Base-by-base conservation (phyloP, 1,140 invertebrate species). In the Diorhabda carinulata region DNA sequence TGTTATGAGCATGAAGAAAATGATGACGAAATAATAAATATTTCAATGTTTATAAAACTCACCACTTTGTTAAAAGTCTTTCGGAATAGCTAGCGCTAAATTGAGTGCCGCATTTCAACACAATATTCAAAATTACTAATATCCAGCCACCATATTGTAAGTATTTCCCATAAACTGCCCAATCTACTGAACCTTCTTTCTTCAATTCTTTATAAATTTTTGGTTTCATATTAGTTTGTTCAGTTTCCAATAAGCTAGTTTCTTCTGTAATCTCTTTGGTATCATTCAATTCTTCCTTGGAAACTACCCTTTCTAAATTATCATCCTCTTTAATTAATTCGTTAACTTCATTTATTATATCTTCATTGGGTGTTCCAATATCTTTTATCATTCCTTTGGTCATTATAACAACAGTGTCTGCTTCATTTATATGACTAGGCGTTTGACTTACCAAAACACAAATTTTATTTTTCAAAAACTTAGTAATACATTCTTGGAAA, bases 401-500 rank as follows among this genome's bases (percentile, higher is more conserved):
- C 25, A 74, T 45, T 43, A 71, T 63, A 2, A 68, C 10, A 40
- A 72, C 66, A 2, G 10, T 68, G 7, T 69, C 66, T 10, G 45
- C 63, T 25, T 58, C 86, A 87, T 78, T 86, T 71, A 77, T 94
- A 76, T 92, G 93, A 78, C 95, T 92, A 64, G 95, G 78, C 78
- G 96, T 94, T 82, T 97, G 94, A 1, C 94, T 96, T 3, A 95
- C 92, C 10, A 95, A 83, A 76, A 97, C 87, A 1, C 89, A 82
- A 5, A 91, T 90, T 75, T 93, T 90, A 41, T 87, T 81, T 43
- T 86, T 84, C 69, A 96, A 79, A 76, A 88, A 91, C 5, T 86
- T 86, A 5, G 83, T 83, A 61, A 92, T 86, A 72, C 90, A 91
- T n/a, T 89, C 84, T 73, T 91, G 86, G 74, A 91, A 90, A 10